Evolutionary conservation across 2,113 vertebrate genomes (phyloP).

Genomic region (Cynocephalus volans): DNA sequence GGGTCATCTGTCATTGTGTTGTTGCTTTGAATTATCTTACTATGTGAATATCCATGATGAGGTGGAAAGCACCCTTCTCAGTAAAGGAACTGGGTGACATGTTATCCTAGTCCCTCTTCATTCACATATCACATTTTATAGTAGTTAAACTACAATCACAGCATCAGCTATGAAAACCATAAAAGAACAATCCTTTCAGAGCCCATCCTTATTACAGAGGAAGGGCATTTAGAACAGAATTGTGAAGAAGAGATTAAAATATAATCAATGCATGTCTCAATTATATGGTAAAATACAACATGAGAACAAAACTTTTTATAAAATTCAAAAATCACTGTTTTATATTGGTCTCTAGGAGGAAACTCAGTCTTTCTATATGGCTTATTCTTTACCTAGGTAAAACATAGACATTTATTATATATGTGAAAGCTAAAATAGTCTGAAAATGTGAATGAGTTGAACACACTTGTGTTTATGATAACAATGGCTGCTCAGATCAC

Average conservation of each 20-base stretch:
- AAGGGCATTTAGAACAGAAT: background rate
- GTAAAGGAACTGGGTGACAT: background rate
- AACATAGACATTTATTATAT: background rate
- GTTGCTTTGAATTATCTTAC: background rate
- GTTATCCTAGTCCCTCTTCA: background rate
- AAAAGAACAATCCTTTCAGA: background rate
- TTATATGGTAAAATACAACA: background rate
- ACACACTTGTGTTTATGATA: conserved; percentile 59
- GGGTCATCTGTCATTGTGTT: background rate
- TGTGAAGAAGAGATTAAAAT: background rate
- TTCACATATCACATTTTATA: background rate
- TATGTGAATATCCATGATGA: background rate
- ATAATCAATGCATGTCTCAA: background rate
- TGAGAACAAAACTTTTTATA: background rate
- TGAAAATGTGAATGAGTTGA: conserved; percentile 40
- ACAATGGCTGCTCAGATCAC: conserved; percentile 47
- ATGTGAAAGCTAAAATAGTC: background rate
- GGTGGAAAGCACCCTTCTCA: background rate
- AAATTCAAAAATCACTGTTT: background rate
- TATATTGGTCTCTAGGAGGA: rapidly evolving
- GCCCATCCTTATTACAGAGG: background rate
- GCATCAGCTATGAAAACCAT: background rate
- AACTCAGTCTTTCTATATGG: background rate
- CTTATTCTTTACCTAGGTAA: background rate
- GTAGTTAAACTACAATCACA: background rate